Base-by-base conservation (phyloP, 2,113 vertebrate species). In the Vidua macroura region DNA sequence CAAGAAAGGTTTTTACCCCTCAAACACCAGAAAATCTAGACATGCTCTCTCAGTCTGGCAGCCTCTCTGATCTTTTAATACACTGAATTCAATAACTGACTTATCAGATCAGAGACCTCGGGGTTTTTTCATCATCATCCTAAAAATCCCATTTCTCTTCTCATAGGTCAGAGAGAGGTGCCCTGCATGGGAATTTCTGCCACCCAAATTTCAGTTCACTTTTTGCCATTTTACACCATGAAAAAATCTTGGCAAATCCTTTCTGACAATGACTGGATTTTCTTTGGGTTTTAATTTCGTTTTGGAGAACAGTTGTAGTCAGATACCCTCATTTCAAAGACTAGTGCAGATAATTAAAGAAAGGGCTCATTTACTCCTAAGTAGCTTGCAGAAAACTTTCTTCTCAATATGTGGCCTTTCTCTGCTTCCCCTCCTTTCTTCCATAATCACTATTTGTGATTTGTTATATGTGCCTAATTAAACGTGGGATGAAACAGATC, bases 351-450 rank as follows among this genome's bases (percentile, higher is more conserved):
- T 91, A 92, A 93, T 97, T 95, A 94, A 94, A 94, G 84, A 88
- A 96, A 94, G 39, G 79, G 91, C 75, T 96, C 92, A 91, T 95
- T 97, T 96, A 95, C n/a, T 94, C 63, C 15, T 69, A 74, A 94
- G 85, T 70, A 95, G 81, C 78, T 92, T 62, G 46, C 86, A 90
- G 83, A 62, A 95, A 94, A 91, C 78, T 95, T 95, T 63, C 63
- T 91, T 91, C 76, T 51, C 86, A 77, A 43, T 89, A 89, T 53
- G 72, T 83, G 79, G 88, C 64, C 83, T 90, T 91, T n/a, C 27
- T 91, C 30, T 78, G 73, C 83, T 88, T 90, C 74, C 14, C 46
- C 63, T 69, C 70, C 75, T 79, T 76, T 87, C 67, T 73, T 94
- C 72, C 51, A 56, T 93, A 94, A 92, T 85, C 55, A 37, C 43